Evolutionary conservation across 23 tunicate genomes (phyloP).

Genomic region (Halocynthia roretzi): DNA sequence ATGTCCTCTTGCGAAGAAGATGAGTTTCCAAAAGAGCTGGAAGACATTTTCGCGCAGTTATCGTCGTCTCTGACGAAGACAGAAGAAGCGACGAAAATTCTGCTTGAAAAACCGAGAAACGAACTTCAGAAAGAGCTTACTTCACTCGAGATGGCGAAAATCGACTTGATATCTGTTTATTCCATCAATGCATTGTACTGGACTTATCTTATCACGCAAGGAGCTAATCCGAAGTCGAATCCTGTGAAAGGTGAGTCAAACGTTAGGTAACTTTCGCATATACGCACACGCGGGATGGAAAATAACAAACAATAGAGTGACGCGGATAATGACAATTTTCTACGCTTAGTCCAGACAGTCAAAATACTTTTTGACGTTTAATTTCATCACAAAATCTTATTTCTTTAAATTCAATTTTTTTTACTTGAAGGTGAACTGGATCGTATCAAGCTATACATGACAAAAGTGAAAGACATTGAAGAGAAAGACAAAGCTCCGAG

Average conservation of each 20-base stretch:
- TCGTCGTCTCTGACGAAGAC: conserved; percentile 9
- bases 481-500: conserved; percentile 61
- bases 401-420: too few relatives aligned
- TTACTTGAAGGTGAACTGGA: conserved; percentile 14
- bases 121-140: conserved; percentile 12
- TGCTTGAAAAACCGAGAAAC: conserved; percentile 34
- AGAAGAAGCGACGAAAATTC: conserved; percentile 24
- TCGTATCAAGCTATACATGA: conserved; percentile 64
- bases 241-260: conserved; percentile 46
- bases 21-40: conserved; percentile 66
- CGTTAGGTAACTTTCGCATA: too few relatives aligned
- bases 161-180: conserved; percentile 54
- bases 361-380: too few relatives aligned
- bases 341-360: too few relatives aligned
- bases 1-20: conserved; percentile 20
- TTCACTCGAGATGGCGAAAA: conserved; percentile 50
- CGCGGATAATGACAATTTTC: too few relatives aligned
- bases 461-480: conserved; percentile 58
- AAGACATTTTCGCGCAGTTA: conserved; percentile 33
- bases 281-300: too few relatives aligned
- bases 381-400: too few relatives aligned
- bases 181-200: conserved; percentile 68
- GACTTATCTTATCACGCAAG: conserved; percentile 58
- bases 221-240: conserved; percentile 60
- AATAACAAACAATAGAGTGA: too few relatives aligned